phyloP scores from a whole-genome alignment of 2,113 vertebrate genomes.

The Colaptes auratus region DNA sequence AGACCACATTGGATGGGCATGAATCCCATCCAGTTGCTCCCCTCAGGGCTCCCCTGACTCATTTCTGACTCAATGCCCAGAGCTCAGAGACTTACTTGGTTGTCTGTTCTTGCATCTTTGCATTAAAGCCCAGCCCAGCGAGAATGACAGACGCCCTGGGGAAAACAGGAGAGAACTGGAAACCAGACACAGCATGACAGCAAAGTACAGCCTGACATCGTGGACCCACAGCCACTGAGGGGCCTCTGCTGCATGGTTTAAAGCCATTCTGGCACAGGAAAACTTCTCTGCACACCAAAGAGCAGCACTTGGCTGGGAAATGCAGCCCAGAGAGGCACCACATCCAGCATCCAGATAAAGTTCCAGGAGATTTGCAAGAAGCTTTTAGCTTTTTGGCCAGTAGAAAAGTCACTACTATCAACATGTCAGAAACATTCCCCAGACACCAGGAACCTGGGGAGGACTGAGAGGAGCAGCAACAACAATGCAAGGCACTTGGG shows the following conservation, averaged over 20 bases:
- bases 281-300: not conserved
- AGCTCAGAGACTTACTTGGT: conserved; percentile 85
- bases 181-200: not conserved
- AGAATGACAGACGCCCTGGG: conserved; percentile 93
- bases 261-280: not conserved
- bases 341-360: not conserved
- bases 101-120: conserved; percentile 92
- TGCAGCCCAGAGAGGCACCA: not conserved
- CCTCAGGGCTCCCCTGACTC: not conserved
- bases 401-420: not conserved
- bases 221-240: not conserved
- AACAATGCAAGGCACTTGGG: not conserved
- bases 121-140: conserved; percentile 92
- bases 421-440: not conserved
- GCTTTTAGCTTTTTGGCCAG: not conserved
- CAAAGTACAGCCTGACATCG: not conserved
- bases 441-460: not conserved
- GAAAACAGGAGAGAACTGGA: conserved; percentile 15
- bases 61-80: not conserved
- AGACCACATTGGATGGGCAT: not conserved
- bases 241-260: not conserved
- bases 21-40: not conserved
- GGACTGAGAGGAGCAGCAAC: not conserved
- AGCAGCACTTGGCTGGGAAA: not conserved
- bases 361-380: not conserved